Evolutionary conservation across 1,140 invertebrate species (phyloP).

Genomic region (Papilio xuthus): DNA sequence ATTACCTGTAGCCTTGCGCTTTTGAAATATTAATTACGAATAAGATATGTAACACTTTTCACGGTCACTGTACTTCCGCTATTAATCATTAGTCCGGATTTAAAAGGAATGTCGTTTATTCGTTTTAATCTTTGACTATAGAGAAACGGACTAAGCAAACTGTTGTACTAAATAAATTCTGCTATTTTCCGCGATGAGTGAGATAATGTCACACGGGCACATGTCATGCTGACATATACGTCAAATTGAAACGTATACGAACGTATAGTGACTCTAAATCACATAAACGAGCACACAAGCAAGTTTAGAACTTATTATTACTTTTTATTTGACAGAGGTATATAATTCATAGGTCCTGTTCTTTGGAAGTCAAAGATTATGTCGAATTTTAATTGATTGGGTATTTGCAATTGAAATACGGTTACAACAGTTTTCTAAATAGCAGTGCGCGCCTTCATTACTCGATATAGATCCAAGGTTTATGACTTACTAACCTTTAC

Average conservation of each 20-base stretch:
- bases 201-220: too few relatives aligned
- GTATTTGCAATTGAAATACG: constrained; percentile 23
- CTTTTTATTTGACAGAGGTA: too few relatives aligned
- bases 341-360: too few relatives aligned
- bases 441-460: background rate
- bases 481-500: background rate
- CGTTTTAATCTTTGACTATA: background rate
- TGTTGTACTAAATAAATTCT: too few relatives aligned
- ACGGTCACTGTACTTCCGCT: constrained; percentile 31
- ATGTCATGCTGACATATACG: too few relatives aligned
- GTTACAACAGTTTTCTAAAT: constrained; percentile 14
- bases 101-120: constrained; percentile 15
- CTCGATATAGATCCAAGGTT: constrained; percentile 11
- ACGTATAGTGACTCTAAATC: too few relatives aligned
- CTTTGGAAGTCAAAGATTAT: background rate
- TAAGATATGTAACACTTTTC: constrained; percentile 11
- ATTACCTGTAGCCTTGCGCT: background rate
- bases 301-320: too few relatives aligned
- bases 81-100: background rate
- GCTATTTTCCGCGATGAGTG: too few relatives aligned
- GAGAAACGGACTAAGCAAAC: too few relatives aligned
- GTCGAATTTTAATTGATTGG: background rate
- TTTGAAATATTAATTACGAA: constrained; percentile 12
- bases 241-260: too few relatives aligned
- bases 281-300: too few relatives aligned